Conservation (phyloP, 2,888 invertebrate genomes). For the Morinoia aosen region DNA sequence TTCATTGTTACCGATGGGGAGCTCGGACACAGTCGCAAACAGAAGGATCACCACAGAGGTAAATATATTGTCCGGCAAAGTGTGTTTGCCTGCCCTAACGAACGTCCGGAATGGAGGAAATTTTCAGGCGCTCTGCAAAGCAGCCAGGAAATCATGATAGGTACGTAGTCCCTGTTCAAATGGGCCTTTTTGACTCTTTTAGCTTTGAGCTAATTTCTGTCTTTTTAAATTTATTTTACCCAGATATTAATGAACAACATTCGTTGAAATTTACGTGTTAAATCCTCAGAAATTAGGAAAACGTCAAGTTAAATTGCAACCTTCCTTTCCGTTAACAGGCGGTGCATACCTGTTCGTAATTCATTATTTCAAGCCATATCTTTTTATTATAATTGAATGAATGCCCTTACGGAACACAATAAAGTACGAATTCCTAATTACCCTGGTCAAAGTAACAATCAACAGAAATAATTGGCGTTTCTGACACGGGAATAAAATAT, state of each 20-base stretch:
- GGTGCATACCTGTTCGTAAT: no score
- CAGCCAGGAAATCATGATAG: conserved; percentile 40
- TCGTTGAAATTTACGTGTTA: neutral
- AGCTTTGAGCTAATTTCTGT: neutral
- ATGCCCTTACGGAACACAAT: no score
- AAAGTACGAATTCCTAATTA: no score
- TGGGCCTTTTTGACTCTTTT: neutral
- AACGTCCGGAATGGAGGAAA: conserved; percentile 46
- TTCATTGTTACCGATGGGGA: conserved; percentile 52
- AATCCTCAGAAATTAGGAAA: neutral
- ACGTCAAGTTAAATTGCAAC: no score
- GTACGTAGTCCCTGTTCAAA: neutral
- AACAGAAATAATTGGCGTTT: neutral
- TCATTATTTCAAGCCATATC: neutral
- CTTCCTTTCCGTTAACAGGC: no score
- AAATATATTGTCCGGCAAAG: conserved; percentile 52
- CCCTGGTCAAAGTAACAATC: neutral
- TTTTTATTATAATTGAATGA: neutral
- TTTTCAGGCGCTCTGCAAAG: conserved; percentile 38
- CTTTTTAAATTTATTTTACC: neutral
- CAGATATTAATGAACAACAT: neutral
- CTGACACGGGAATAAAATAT: neutral
- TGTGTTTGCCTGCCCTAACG: conserved; percentile 49
- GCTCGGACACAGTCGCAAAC: conserved; percentile 48
- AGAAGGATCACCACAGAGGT: conserved; percentile 49